Evolutionary conservation across 2,888 invertebrate species (phyloP), one percentile per base, ranked within the genome.

Genomic region (Agelastica alni): DNA sequence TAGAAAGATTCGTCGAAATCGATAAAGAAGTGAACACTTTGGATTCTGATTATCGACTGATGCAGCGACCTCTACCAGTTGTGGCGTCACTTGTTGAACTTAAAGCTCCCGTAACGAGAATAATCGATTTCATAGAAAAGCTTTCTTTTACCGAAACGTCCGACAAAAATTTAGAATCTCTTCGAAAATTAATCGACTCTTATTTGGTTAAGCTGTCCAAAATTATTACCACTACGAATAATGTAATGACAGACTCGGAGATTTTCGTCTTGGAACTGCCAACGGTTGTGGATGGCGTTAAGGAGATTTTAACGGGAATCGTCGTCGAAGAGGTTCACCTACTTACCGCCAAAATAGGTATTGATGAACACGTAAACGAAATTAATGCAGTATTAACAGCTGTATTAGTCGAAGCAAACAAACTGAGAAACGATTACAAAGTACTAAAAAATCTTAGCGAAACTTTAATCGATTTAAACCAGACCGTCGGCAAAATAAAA

Each of bases 381-480:
- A 12, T 62, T 4, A 58, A 20, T 5, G 18, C 13, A 3, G 9
- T 16, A 28, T 16, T 51, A 12, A 5, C 42, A 32, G 31, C 30
- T 14, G 51, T 60, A 30, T 51, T 68, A n/a, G 36, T 54, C 10
- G 60, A 63, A 42, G 59, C 64, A 42, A 61, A 60, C 37, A 62
- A 62, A 37, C 58, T 67, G 43, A 62, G 68, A 32, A 53, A 56
- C 18, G 66, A 69, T 34, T 57, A 60, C 22, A 66, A 63, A 32
- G 53, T 60, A 42, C 39, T 65, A 13, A 36, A 46, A 9, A 60
- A 57, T 31, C 47, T 69, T 14, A 53, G 45, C 6, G 45, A 46
- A 3, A 39, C 63, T 7, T 13, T 58, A 4, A 16, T 17, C 17
- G 42, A 43, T 36, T 45, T 66, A 4, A 37, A 44, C 14, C 34